Base-by-base conservation (phyloP, 2,797 vertebrate species). In the Loris lydekkerianus region DNA sequence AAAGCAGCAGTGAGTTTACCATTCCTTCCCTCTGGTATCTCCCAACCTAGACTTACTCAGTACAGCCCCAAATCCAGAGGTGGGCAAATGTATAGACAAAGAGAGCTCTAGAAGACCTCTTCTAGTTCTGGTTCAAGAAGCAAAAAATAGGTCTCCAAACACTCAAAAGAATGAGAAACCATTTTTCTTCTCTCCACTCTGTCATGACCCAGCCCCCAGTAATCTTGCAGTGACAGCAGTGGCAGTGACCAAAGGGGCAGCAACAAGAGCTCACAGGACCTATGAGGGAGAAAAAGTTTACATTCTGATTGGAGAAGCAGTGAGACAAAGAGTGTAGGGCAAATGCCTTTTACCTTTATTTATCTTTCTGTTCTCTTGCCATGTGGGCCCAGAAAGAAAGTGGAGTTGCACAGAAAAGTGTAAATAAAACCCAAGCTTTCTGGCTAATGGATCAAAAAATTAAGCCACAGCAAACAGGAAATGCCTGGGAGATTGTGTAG, bases 371-470 rank as follows among this genome's bases (percentile, higher is more conserved):
- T 34, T 70, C 20, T 91, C 10, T 20, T 58, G 5, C 23, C 7
- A 46, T 3, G 25, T 56, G 7, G 18, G 3, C 10, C n/a, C 60
- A 63, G 49, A 53, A 65, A 86, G 58, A 76, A 7, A 2, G 5
- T 58, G 4, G 9, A 67, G 31, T 10, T 83, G 17, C 37, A 37
- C 3, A 40, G 18, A 5, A 84, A 17, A 81, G n/a, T 9, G 7
- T 37, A 82, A 85, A 61, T 17, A 46, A 75, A 93, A 46, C 10
- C 6, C 20, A n/a, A 88, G 7, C 29, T 69, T 85, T 93, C 63
- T n/a, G 11, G 15, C 29, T 65, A 21, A 25, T 43, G 37, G 21
- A 65, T 14, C 10, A 29, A 63, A 76, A 67, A 43, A 8, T 31
- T 1, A 91, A 93, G 31, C 7, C 17, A 40, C 15, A n/a, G 65